phyloP scores from a whole-genome alignment of 1,140 invertebrate genomes.

The Thaumatotibia leucotreta region DNA sequence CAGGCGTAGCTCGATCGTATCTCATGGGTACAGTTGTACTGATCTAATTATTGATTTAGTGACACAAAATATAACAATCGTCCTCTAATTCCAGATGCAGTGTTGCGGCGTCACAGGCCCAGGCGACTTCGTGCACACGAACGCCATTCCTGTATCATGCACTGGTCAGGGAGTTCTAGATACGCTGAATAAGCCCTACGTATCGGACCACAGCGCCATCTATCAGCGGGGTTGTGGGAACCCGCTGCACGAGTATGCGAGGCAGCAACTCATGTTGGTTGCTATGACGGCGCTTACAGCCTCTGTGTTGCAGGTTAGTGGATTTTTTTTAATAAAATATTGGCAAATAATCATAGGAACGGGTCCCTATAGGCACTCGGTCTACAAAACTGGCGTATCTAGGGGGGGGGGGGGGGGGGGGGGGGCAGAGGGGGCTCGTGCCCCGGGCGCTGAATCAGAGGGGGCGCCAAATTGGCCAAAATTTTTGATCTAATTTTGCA shows the following conservation, averaged over 20 bases:
- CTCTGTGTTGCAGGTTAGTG: constrained; percentile 69
- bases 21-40: too few species aligned
- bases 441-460: too few species aligned
- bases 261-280: constrained; percentile 64
- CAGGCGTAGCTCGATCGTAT: too few species aligned
- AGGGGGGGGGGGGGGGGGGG: too few species aligned
- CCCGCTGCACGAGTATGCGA: constrained; percentile 64
- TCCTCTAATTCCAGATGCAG: constrained; percentile 74
- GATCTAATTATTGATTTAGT: background rate
- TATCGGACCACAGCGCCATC: constrained; percentile 51
- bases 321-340: background rate
- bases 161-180: constrained; percentile 64
- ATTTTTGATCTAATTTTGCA: too few species aligned
- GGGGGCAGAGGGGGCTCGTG: too few species aligned
- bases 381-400: too few species aligned
- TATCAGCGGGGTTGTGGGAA: constrained; percentile 74
- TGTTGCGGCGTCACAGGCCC: constrained; percentile 79
- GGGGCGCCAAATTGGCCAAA: too few species aligned
- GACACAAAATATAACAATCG: background rate
- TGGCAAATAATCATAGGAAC: too few species aligned
- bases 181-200: constrained; percentile 43
- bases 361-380: too few species aligned
- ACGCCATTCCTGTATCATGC: constrained; percentile 76
- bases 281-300: constrained; percentile 70
- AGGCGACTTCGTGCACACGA: constrained; percentile 65